Base-by-base conservation (phyloP, 92 coral and sea anemone species). In the Porites lobata region DNA sequence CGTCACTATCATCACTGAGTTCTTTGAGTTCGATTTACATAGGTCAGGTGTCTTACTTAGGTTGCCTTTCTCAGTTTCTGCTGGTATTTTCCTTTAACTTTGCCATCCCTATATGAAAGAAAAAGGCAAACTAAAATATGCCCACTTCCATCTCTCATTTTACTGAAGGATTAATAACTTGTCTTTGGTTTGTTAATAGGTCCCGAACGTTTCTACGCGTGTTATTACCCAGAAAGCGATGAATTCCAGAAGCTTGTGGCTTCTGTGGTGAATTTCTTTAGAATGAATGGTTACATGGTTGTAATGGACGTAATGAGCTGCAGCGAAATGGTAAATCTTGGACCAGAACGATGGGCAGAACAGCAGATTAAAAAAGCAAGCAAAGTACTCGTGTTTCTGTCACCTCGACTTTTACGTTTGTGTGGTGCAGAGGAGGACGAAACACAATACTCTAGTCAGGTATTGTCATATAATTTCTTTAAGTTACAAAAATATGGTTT, bases 311-410 rank as follows among this genome's bases (percentile, higher is more conserved):
- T 66, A 11, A 85, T 85, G 89, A 65, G 50, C 50, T 66, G 68
- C 20, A 54, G 18, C 83, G 89, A 85, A 26, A 53, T 78, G 17
- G 54, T 74, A 15, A 38, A 66, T 53, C 70, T 61, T 50, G 89
- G 89, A 21, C 89, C 89, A 54, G 77, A 77, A 13, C 82, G 89
- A 10, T 85, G 89, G 89, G 89, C 84, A 26, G 83, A 85, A 20
- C 89, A 78, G n/a, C 89, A 85, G 54, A 85, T 85, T 54, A 77
- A 56, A 61, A 66, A 68, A 56, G 89, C 89, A 2, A 56, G 24
- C 64, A 85, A 85, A 52, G 57, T 85, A 56, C 78, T 85, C 5
- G 84, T 85, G 19, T 85, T 85, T 56, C 75, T 85, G 68, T 85
- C 89, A 38, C 89, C 89, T 15, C 84, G 83, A 3, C 75, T 76